These are phyloP conservation scores for Diabrotica balteata DNA, from an alignment of 2,888 invertebrate genomes.

Conservation along the genomic window DNA sequence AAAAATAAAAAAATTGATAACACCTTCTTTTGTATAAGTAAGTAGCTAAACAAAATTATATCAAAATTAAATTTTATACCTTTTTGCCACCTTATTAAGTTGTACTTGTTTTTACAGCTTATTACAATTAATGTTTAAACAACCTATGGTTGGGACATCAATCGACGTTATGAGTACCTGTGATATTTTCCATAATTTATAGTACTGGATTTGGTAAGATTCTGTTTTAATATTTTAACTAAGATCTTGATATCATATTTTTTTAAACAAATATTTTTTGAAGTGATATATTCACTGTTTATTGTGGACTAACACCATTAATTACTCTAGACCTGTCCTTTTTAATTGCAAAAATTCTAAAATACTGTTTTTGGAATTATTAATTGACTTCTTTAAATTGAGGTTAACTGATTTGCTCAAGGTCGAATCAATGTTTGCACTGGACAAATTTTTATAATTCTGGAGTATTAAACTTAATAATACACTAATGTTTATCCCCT, in stretches of 20 bases:
- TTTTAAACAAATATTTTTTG: not conserved
- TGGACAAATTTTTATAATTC: conserved; percentile 3
- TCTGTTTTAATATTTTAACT: not conserved
- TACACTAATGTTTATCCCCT: not conserved
- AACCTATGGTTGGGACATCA: conserved; percentile 1
- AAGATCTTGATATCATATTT: not conserved
- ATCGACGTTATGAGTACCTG: conserved; percentile 2
- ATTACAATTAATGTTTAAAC: conserved; percentile 2
- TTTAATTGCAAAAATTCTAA: conserved; percentile 1
- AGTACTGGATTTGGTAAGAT: conserved; percentile 11
- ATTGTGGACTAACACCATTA: too few species aligned
- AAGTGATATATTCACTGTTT: too few species aligned
- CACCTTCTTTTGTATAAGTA: not conserved
- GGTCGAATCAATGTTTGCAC: conserved; percentile 33
- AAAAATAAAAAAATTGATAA: not conserved
- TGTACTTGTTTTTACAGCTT: not conserved
- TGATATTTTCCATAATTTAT: conserved; percentile 10
- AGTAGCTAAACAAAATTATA: not conserved
- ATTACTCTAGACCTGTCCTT: not conserved
- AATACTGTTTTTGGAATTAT: conserved; percentile 10
- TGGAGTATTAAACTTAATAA: not conserved
- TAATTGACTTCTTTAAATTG: conserved; percentile 40
- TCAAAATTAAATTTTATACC: not conserved
- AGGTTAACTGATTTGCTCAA: conserved; percentile 40
- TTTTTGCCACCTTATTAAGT: not conserved